phyloP scores from a whole-genome alignment of 37 sponge, comb jelly and placozoan genomes.

The Trichoplax adhaerens region DNA sequence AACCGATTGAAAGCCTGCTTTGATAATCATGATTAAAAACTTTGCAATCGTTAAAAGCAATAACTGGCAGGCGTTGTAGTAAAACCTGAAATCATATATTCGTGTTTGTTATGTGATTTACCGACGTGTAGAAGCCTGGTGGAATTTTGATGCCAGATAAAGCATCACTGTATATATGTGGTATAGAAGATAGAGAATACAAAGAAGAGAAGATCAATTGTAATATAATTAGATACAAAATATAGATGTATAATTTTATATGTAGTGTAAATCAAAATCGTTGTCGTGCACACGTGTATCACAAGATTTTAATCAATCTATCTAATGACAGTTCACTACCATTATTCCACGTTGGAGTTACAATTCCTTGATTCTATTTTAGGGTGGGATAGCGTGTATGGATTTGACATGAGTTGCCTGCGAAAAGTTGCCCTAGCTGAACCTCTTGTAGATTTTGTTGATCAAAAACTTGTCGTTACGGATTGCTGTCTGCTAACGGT shows the following conservation, averaged over 20 bases:
- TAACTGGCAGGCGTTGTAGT: no score
- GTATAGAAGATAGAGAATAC: slow-evolving; percentile 92
- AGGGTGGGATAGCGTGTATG: slow-evolving; percentile 99
- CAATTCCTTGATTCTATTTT: not conserved
- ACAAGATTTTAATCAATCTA: no score
- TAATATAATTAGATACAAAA: not conserved
- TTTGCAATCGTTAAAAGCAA: no score
- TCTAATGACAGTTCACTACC: not conserved
- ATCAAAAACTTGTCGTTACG: slow-evolving; percentile 53
- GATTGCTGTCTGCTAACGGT: slow-evolving; percentile 61
- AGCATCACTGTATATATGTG: slow-evolving; percentile 68
- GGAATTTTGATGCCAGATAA: slow-evolving; percentile 88
- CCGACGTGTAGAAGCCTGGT: slow-evolving; percentile 33
- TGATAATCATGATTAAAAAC: no score
- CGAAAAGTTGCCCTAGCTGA: slow-evolving; percentile 71
- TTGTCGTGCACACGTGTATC: no score
- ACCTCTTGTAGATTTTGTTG: slow-evolving; percentile 91
- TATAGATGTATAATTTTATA: no score
- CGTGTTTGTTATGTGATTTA: no score
- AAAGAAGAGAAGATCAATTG: slow-evolving; percentile 95
- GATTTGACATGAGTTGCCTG: slow-evolving; percentile 92
- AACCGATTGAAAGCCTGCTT: no score
- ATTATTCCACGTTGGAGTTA: not conserved
- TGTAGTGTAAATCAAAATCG: no score
- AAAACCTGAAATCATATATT: no score